Base-by-base conservation (phyloP, 2,113 vertebrate genomes). In the Pelecanoides urinatrix region DNA sequence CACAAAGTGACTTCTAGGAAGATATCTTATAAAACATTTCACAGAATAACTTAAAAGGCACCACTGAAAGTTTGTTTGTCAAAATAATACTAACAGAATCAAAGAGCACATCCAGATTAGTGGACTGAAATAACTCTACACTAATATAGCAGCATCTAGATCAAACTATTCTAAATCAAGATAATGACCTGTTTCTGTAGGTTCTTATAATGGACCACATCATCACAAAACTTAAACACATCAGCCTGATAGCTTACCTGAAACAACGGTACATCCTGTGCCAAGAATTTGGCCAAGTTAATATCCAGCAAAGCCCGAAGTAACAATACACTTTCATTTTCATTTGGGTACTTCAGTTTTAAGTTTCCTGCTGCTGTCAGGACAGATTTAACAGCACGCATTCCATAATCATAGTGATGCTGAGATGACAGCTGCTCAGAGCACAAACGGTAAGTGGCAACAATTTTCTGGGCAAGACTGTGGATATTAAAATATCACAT, bases 401-500 rank as follows among this genome's bases (percentile, higher is more conserved):
- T 99, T 7, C 99, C 99, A 0, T 99, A 99, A 96, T 99, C 99
- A 6, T 99, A 99, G 97, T 99, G 99, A 88, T 99, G 98, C 96
- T 99, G 99, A 17, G 99, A 99, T 5, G 99, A 99, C 50, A 99
- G 95, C 94, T 99, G 99, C 96, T 99, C 99, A 0, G 99, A 99
- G 96, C 99, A 99, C 94, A 99, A 94, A 42, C 98, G 99, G 95
- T 99, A 99, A 8, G 99, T 99, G 6, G 99, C 99, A n/a, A 99
- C 99, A 8, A 99, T 99, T 93, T 99, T 99, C 98, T 98, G 98
- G 72, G 99, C 98, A 71, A 99, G 98, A 47, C 99, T 99, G 96
- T 45, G 44, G 55, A 49, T 70, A 92, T 68, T 34, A 80, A 90
- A 95, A 87, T 29, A 44, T 1, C 11, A 72, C 20, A 52, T 16